Evolutionary conservation across 2,113 vertebrate species (phyloP).

Genomic region (Progne subis): DNA sequence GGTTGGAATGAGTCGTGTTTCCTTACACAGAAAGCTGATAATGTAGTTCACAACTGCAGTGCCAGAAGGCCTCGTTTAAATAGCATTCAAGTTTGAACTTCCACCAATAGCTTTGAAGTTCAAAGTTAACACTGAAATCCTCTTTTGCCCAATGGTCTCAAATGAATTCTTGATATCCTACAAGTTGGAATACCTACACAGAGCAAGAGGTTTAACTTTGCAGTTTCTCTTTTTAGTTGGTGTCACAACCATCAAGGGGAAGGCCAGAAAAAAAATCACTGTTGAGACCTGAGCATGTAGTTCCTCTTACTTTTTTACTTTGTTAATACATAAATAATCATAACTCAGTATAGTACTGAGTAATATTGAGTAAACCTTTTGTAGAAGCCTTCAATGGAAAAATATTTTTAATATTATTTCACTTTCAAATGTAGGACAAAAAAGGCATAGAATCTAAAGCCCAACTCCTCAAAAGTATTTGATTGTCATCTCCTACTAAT

Average conservation of each 20-base stretch:
- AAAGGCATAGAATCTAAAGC: background rate
- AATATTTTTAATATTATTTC: background rate
- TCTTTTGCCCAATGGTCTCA: conserved; percentile 5
- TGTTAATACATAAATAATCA: background rate
- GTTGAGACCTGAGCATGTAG: background rate
- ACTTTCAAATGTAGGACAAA: background rate
- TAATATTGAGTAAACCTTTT: background rate
- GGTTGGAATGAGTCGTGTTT: conserved; percentile 31
- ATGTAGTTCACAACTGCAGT: conserved; percentile 23
- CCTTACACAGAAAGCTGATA: conserved; percentile 58
- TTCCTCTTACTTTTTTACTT: background rate
- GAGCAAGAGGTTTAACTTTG: conserved; percentile 7
- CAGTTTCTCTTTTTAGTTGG: conserved; percentile 20
- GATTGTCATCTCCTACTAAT: background rate
- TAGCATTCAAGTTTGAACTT: conserved; percentile 50
- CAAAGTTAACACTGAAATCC: conserved; percentile 57
- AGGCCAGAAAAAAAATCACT: background rate
- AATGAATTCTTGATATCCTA: conserved; percentile 25
- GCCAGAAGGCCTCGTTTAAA: conserved; percentile 48
- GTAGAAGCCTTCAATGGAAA: background rate
- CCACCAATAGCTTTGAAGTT: conserved; percentile 61
- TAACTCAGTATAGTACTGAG: background rate
- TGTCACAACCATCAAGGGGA: background rate
- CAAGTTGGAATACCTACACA: conserved; percentile 2
- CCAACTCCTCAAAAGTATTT: background rate